Conservation (phyloP, 2,888 invertebrate genomes). For the Leptinotarsa peninsularis region DNA sequence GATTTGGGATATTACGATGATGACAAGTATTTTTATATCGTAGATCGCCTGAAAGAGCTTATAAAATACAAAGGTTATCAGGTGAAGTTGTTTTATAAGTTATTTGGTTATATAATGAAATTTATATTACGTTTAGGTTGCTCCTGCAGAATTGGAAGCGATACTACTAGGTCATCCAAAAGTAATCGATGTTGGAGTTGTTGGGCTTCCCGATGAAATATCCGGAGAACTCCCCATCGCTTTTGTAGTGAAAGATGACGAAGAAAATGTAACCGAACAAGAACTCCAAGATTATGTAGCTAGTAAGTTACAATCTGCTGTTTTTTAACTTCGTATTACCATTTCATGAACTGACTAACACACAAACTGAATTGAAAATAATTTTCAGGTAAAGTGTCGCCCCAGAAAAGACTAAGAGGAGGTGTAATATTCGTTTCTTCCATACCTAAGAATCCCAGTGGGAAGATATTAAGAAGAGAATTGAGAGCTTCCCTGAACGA, state of each 20-base stretch:
- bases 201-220: slow-evolving; percentile 77
- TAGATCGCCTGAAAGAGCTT: slow-evolving; percentile 88
- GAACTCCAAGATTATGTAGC: slow-evolving; percentile 66
- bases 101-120: too few relatives aligned
- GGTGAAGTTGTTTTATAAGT: slow-evolving; percentile 64
- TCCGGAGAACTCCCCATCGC: slow-evolving; percentile 84
- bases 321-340: not conserved
- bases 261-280: slow-evolving; percentile 67
- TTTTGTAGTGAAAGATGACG: slow-evolving; percentile 76
- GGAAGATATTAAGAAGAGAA: slow-evolving; percentile 68
- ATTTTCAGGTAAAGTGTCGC: slow-evolving; percentile 70
- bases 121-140: slow-evolving; percentile 67
- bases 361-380: not conserved
- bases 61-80: slow-evolving; percentile 91
- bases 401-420: slow-evolving; percentile 80
- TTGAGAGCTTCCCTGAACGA: slow-evolving; percentile 51
- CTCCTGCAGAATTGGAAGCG: slow-evolving; percentile 91
- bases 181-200: slow-evolving; percentile 85
- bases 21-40: slow-evolving; percentile 82
- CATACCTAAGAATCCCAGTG: slow-evolving; percentile 68
- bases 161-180: slow-evolving; percentile 78
- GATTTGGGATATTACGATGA: slow-evolving; percentile 86
- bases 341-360: not conserved
- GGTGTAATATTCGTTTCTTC: slow-evolving; percentile 68
- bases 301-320: slow-evolving; percentile 45